These are phyloP conservation scores for Lutjanus campechanus DNA, from an alignment of 2,797 vertebrate genomes.

Conservation along the genomic window DNA sequence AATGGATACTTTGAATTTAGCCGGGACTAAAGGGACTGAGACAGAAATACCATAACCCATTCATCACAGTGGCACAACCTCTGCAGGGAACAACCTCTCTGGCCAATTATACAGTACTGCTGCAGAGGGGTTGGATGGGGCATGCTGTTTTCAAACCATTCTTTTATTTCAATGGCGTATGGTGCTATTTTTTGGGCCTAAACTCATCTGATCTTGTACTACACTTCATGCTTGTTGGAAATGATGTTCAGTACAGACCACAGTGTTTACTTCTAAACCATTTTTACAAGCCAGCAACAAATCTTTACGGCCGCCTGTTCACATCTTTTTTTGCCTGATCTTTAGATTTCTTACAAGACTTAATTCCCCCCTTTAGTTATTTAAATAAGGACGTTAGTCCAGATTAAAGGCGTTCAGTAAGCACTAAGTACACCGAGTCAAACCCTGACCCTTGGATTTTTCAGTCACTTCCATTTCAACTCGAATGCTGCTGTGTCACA, in stretches of 20 bases:
- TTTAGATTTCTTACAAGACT: constrained; percentile 13
- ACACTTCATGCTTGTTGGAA: background rate
- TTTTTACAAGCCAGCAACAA: background rate
- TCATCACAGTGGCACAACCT: constrained; percentile 50
- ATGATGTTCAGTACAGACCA: constrained; percentile 6
- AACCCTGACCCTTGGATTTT: constrained; percentile 45
- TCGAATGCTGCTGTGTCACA: constrained; percentile 35
- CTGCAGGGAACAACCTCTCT: constrained; percentile 52
- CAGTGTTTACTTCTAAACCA: background rate
- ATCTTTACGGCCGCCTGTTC: background rate
- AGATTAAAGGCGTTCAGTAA: constrained; percentile 20
- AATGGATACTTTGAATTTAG: constrained; percentile 49
- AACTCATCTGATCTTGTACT: constrained; percentile 21
- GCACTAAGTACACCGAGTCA: constrained; percentile 27
- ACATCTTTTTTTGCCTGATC: constrained; percentile 19
- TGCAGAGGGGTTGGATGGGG: constrained; percentile 29
- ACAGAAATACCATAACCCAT: constrained; percentile 48
- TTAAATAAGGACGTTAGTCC: constrained; percentile 19
- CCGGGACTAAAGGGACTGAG: constrained; percentile 14
- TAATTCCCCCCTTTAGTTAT: constrained; percentile 25
- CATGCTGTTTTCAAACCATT: constrained; percentile 40
- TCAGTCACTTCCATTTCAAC: constrained; percentile 45
- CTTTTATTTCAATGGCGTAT: constrained; percentile 34
- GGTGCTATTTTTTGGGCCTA: constrained; percentile 16
- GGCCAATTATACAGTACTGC: constrained; percentile 34